Base-by-base conservation (phyloP, 1,140 invertebrate species). In the Trichomalopsis sarcophagae region DNA sequence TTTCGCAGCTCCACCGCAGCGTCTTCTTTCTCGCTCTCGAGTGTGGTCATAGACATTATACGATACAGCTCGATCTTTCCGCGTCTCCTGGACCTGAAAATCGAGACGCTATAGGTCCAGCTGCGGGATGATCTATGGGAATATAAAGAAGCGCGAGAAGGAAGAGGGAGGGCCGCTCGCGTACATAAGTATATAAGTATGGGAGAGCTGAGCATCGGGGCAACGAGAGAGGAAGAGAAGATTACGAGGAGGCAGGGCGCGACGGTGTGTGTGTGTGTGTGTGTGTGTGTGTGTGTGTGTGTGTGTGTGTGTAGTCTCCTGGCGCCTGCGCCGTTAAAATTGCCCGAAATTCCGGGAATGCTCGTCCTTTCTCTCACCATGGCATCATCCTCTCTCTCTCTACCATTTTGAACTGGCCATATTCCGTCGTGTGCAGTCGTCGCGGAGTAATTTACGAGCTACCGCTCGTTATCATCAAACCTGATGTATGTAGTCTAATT, bases 271-370 rank as follows among this genome's bases (percentile, higher is more conserved):
- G 27, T 27, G 27, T 27, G 27, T 27, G 66, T 74, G 47, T 74
- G 27, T 27, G 27, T 27, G 66, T 74, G 47, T 74, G 89, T 88
- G 74, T 55, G 27, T 27, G 27, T 27, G 89, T 88, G 74, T 55
- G 27, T 27, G 27, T 27, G 27, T 27, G 27, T 27, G 66, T 74
- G 47, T 74, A 82, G 82, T 91, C 21, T 33, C 87, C 91, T 91
- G 92, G 92, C 92, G 91, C 92, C 92, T 92, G 90, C 88, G 90
- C 92, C 90, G 92, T 93, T 93, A 93, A 93, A 93, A 93, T 93
- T 93, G 89, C 90, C 89, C 90, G 87, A 90, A 92, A 92, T 93
- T 93, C 92, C 88, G 86, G 88, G 92, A 93, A 93, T 92, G 90
- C 88, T 88, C 85, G 10, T 80, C 86, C 86, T 89, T 89, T 27